phyloP scores from a whole-genome alignment of 2,797 vertebrate species.

The Amniataba percoides region DNA sequence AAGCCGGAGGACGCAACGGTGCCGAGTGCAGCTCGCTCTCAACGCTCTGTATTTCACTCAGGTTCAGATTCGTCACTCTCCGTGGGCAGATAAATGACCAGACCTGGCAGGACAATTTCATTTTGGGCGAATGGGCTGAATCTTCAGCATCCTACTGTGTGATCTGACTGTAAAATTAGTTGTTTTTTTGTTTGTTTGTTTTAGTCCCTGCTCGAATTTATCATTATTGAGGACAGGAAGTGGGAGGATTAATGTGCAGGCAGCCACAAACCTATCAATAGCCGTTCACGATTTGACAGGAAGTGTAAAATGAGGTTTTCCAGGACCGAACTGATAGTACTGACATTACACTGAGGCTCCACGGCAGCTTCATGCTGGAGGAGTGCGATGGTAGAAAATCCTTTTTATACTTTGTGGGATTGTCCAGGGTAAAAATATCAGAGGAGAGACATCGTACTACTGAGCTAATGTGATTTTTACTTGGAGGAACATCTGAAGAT shows the following conservation, averaged over 20 bases:
- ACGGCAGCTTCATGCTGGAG: not conserved
- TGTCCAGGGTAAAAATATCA: not conserved
- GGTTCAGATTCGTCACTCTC: constrained; percentile 11
- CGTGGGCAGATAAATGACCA: constrained; percentile 35
- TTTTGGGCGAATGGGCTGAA: constrained; percentile 29
- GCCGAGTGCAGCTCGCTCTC: not conserved
- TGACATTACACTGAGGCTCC: not conserved
- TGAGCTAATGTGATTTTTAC: not conserved
- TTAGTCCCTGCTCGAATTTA: constrained; percentile 2
- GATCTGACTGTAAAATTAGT: constrained; percentile 24
- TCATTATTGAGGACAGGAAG: constrained; percentile 10
- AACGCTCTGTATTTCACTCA: constrained; percentile 22
- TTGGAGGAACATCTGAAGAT: not conserved
- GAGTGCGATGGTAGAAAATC: not conserved
- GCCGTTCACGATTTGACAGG: constrained; percentile 1
- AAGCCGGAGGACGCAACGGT: too few relatives aligned
- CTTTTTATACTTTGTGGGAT: not conserved
- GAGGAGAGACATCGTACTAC: not conserved
- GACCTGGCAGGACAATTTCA: constrained; percentile 26
- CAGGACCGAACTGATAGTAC: not conserved
- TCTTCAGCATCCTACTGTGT: constrained; percentile 16
- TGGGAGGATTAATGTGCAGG: constrained; percentile 20
- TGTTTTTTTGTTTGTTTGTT: not conserved
- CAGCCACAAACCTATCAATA: constrained; percentile 7
- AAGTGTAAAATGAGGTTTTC: not conserved